Base-by-base conservation (phyloP, 2,888 invertebrate genomes). In the Trachelus tabidus region DNA sequence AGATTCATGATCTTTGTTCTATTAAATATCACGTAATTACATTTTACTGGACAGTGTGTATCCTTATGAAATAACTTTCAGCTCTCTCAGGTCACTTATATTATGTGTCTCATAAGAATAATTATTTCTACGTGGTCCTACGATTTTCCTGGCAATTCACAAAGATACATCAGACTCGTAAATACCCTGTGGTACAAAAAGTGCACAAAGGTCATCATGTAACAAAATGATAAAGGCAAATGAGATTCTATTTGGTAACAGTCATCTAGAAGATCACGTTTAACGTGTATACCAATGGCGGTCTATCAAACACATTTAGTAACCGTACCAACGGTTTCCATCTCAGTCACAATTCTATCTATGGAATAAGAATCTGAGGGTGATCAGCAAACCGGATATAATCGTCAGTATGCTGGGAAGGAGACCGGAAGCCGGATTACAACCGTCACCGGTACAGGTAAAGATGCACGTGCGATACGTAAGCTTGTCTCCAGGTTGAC, bases 401-500 rank as follows among this genome's bases (percentile, higher is more conserved):
- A 81, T 33, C 15, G 76, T 79, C 31, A 80, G 71, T 15, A 73
- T 34, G 68, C 75, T 84, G 73, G 83, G 80, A 33, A 83, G 75
- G 3, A 77, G 34, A 30, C 78, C 79, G 6, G 90, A 83, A 11
- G 94, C 93, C n/a, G 93, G 90, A 92, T 98, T 98, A 90, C 98
- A 98, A 2, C 96, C 97, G 88, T 98, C 96, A 0, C 95, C 94
- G 78, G 93, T 92, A 87, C 98, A 98, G 0, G 98, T 98, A 90
- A 94, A 97, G 77, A 98, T 95, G 91, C 98, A 98, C 4, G 97
- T 97, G 83, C 98, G 94, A 91, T 98, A 98, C 79, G 95, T 94
- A 85, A 97, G 92, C 85, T 93, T 94, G 90, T 98, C 98, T n/a
- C 98, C 98, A 11, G 95, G 95, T 84, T 97, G 96, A 81, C 94